phyloP scores from a whole-genome alignment of 2,113 vertebrate species.

The Halichoeres trimaculatus region DNA sequence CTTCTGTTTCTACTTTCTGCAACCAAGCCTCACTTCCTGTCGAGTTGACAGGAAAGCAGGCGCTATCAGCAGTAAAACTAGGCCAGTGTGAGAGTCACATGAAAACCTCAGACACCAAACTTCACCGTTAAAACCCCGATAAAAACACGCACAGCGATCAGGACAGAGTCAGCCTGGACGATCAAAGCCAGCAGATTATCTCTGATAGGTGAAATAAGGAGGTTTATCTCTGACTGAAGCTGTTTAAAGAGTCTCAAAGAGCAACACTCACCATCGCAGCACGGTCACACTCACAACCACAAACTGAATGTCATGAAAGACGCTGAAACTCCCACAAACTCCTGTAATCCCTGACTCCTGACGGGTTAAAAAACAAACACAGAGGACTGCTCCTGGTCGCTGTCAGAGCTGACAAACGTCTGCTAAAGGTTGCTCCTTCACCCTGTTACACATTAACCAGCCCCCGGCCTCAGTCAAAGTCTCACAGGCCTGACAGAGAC shows the following conservation, averaged over 20 bases:
- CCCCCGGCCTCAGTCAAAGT: slow-evolving; percentile 42
- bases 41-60: slow-evolving; percentile 35
- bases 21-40: slow-evolving; percentile 41
- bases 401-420: slow-evolving; percentile 44
- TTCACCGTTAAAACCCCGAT: no score
- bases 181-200: neutral
- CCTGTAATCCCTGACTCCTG: slow-evolving; percentile 7
- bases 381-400: slow-evolving; percentile 16
- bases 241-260: neutral
- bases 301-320: slow-evolving; percentile 4
- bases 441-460: slow-evolving; percentile 78
- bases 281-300: slow-evolving; percentile 12
- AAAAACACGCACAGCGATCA: neutral
- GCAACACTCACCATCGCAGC: slow-evolving; percentile 76
- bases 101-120: neutral
- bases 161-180: neutral
- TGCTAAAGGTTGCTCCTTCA: slow-evolving; percentile 69
- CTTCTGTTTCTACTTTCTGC: neutral
- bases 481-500: slow-evolving; percentile 48
- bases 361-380: slow-evolving; percentile 16
- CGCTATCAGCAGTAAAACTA: neutral
- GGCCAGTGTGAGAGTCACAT: slow-evolving; percentile 31
- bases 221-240: neutral
- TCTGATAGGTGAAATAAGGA: no score
- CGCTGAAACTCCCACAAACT: slow-evolving; percentile 12